These are phyloP conservation scores for Lymantria dispar DNA, from an alignment of 2,888 invertebrate species.

Conservation along the genomic window DNA sequence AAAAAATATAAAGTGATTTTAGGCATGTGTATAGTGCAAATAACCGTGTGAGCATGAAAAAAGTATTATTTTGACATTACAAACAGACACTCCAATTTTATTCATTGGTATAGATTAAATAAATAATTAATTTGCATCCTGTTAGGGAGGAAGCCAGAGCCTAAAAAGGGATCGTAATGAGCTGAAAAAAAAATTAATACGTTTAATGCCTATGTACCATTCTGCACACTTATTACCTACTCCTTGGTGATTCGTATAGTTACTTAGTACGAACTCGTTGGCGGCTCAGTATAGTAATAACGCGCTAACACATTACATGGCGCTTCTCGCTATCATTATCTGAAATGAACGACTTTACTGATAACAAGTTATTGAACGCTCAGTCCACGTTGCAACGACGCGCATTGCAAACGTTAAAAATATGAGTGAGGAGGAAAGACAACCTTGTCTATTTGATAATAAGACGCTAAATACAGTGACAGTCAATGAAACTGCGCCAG, in stretches of 20 bases:
- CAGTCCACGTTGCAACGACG: conserved; percentile 18
- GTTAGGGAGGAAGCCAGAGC: too few species aligned
- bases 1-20: too few species aligned
- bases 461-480: conserved; percentile 20
- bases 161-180: too few species aligned
- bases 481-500: conserved; percentile 8
- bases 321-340: conserved; percentile 50
- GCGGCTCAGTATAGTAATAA: conserved; percentile 40
- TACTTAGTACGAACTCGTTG: conserved; percentile 50
- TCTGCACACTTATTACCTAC: conserved; percentile 14
- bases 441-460: conserved; percentile 31
- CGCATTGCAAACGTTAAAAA: conserved; percentile 17
- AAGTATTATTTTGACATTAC: too few species aligned
- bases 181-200: too few species aligned
- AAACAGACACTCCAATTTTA: too few species aligned
- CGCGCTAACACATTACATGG: conserved; percentile 28
- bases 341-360: conserved; percentile 40
- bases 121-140: too few species aligned
- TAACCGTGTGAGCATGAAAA: too few species aligned
- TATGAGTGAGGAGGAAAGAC: conserved; percentile 58
- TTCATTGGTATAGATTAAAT: too few species aligned
- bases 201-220: conserved; percentile 4
- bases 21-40: too few species aligned
- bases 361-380: conserved; percentile 37
- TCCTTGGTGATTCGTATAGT: conserved; percentile 55